Conservation (phyloP, 30 jellyfish, hydroid and myxozoan genomes). For the Cassiopea andromeda region DNA sequence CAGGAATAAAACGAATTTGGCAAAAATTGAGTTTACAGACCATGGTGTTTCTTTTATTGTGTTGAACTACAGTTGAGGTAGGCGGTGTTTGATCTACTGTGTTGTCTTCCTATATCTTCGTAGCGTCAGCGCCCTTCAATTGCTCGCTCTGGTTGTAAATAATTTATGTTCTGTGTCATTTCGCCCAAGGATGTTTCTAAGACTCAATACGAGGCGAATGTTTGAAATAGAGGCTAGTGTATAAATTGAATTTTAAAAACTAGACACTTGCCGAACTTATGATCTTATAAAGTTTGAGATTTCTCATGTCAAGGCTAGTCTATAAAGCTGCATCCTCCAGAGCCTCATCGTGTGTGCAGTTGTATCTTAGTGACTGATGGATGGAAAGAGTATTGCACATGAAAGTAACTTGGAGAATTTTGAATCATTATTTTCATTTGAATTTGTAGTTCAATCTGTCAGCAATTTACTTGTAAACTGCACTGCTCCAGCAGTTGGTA, state of each 20-base stretch:
- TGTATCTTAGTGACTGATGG: background rate
- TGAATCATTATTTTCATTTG: conserved; percentile 45
- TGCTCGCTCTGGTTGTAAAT: conserved; percentile 22
- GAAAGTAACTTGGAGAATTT: background rate
- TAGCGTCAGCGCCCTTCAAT: conserved; percentile 52
- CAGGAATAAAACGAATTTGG: background rate
- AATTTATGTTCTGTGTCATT: conserved; percentile 46
- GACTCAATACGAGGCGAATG: background rate
- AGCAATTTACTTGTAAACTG: conserved; percentile 31
- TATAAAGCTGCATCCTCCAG: too few species aligned
- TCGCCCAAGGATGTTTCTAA: conserved; percentile 15
- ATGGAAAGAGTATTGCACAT: background rate
- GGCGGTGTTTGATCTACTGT: conserved; percentile 20
- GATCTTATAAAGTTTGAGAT: too few species aligned
- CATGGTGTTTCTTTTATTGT: background rate
- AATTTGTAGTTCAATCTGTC: conserved; percentile 42
- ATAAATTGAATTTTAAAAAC: too few species aligned
- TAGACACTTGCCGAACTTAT: too few species aligned
- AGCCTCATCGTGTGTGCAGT: too few species aligned
- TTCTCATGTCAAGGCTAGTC: too few species aligned
- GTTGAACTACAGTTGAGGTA: background rate
- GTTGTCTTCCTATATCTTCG: background rate
- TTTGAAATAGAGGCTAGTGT: too few species aligned
- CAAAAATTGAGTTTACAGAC: background rate
- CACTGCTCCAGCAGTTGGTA: conserved; percentile 57